Conservation (phyloP, 2,888 invertebrate genomes). For the Galerucella calmariensis region DNA sequence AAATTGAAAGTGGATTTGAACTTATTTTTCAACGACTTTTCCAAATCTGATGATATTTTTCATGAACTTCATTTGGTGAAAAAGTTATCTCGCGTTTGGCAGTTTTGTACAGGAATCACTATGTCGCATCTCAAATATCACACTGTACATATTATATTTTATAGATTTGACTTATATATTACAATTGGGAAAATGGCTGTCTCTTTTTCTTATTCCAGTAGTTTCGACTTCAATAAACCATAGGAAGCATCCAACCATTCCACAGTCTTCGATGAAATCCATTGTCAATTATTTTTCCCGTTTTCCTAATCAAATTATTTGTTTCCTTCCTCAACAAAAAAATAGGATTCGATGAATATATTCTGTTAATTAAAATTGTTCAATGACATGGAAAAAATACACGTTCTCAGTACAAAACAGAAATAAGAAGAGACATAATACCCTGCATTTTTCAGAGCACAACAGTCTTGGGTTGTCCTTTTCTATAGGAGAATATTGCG, state of each 20-base stretch:
- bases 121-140: too few species aligned
- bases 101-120: too few species aligned
- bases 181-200: neutral
- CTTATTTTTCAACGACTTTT: too few species aligned
- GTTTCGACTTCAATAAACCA: neutral
- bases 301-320: slow-evolving; percentile 8
- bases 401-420: slow-evolving; percentile 8
- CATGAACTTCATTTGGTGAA: too few species aligned
- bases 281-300: neutral
- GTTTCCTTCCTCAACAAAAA: neutral
- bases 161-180: too few species aligned
- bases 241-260: neutral
- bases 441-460: neutral
- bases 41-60: too few species aligned
- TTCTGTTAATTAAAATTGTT: slow-evolving; percentile 28
- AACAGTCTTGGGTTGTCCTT: too few species aligned
- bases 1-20: too few species aligned
- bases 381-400: slow-evolving; percentile 27
- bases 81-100: too few species aligned
- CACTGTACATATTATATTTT: too few species aligned
- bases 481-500: too few species aligned
- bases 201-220: neutral
- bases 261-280: neutral
- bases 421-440: slow-evolving; percentile 19
- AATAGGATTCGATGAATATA: too few species aligned